These are phyloP conservation scores for Clanis bilineata DNA, from an alignment of 2,888 invertebrate species.

Conservation along the genomic window DNA sequence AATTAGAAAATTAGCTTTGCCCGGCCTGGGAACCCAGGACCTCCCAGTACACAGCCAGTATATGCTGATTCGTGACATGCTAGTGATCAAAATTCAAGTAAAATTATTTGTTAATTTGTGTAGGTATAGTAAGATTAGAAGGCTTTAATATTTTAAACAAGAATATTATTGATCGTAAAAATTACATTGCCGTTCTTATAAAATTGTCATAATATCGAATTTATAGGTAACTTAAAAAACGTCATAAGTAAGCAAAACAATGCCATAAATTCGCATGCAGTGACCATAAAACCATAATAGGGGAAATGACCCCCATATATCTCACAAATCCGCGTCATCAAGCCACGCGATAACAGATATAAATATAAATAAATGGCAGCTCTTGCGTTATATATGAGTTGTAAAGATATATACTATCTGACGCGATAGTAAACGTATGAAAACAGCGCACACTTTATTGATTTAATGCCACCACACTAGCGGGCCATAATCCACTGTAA, in stretches of 20 bases:
- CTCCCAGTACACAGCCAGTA: too few species aligned
- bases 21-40: too few species aligned
- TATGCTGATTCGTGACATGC: too few species aligned
- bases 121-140: too few species aligned
- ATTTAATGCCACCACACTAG: conserved; percentile 42
- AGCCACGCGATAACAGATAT: conserved; percentile 52
- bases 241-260: too few species aligned
- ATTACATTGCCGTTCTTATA: not conserved
- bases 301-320: not conserved
- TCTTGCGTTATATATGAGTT: conserved; percentile 55
- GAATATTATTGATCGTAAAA: too few species aligned
- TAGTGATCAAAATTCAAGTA: too few species aligned
- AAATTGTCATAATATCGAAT: not conserved
- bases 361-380: conserved; percentile 74
- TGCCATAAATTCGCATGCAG: not conserved
- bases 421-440: conserved; percentile 45
- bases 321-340: not conserved
- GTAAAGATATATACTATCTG: conserved; percentile 69
- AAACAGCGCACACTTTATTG: conserved; percentile 50
- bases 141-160: not conserved
- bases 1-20: too few species aligned
- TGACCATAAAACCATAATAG: not conserved
- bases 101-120: too few species aligned
- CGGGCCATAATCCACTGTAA: conserved; percentile 42
- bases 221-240: too few species aligned